Evolutionary conservation across 2,888 invertebrate species (phyloP), one percentile per base, ranked within the genome.

Genomic region (Operophtera brumata): DNA sequence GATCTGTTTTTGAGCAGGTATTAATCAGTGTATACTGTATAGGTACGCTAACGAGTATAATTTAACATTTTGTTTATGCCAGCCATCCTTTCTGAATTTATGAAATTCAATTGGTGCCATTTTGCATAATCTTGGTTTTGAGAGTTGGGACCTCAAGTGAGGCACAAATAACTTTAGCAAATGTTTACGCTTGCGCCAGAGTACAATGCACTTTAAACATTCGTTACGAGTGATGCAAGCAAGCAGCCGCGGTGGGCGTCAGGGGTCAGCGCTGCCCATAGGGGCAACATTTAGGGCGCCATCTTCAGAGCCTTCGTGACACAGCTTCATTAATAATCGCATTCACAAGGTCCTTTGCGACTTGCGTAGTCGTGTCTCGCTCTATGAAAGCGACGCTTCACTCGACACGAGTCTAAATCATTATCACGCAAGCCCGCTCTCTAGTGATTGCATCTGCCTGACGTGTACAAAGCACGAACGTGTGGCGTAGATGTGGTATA

Each of bases 191-290:
- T 54, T 52, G 56, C 43, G 51, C 36, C 57, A 55, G 57, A 59
- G 64, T 62, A 62, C 64, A 62, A 61, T 65, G 64, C 64, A 62
- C 64, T 59, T 57, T 61, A 62, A 54, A 55, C 58, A 58, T 59
- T 59, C 43, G 59, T 56, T 11, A 50, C 50, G 55, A 54, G 46
- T 57, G 57, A 55, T 56, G 61, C 64, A 52, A 55, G 43, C 47
- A 25, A 36, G 35, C 46, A 25, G n/a, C 39, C 48, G 39, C 43
- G 41, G 59, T 59, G 57, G 62, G 64, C 62, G 64, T 47, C 36
- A 39, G 46, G 62, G 62, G 64, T 60, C 62, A 60, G 45, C 60
- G 50, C 56, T 35, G 50, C 47, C 45, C 52, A 46, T 28, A 39
- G 47, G 52, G 44, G 45, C 52, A 39, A 52, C 41, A 30, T 45